Base-by-base conservation (phyloP, 2,113 vertebrate species). In the Nesogale talazaci region DNA sequence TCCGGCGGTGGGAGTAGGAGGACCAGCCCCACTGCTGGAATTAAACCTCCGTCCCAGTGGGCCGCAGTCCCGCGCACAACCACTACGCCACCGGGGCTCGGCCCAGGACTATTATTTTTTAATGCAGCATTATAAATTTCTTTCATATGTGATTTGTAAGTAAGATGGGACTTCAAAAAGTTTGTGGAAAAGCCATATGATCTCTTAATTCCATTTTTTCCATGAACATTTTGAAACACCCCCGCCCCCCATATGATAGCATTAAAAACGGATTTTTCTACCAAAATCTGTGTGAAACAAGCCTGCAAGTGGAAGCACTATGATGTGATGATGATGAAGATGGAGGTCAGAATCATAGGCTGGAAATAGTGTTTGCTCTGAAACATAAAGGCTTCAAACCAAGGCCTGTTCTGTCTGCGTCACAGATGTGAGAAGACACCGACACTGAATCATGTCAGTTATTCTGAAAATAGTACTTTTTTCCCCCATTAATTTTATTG, bases 381-480 rank as follows among this genome's bases (percentile, higher is more conserved):
- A 42, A 14, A 27, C 40, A 15, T 29, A 14, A 22, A 2, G 52
- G 6, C 72, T 25, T 89, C 65, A 3, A 1, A 82, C 10, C 11
- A 36, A 67, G 63, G 56, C 36, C 34, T 57, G 0, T 29, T 40
- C 6, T 36, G 38, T 56, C 27, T 22, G 19, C 4, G 1, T 82
- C 0, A 22, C n/a, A 83, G 38, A 22, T 27, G 3, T 42, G 25
- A 82, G 78, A 67, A 79, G 77, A 46, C 38, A 22, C 57, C 70
- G 9, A 46, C 27, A 74, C 23, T 78, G 57, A 91, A 34, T 31
- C 38, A 61, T 19, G 9, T 27, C 27, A 40, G 22, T 3, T 56
- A 6, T 88, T 86, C 57, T 82, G 20, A 87, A 94, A 87, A 6
- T 83, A 86, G n/a, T n/a, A n/a, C n/a, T n/a, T n/a, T n/a, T n/a